A percentile compares a stretch with the other conserved stretches of the same genome.
phyloP scores from a whole-genome alignment of 2,888 invertebrate species.

The Microctonus aethiopoides region DNA sequence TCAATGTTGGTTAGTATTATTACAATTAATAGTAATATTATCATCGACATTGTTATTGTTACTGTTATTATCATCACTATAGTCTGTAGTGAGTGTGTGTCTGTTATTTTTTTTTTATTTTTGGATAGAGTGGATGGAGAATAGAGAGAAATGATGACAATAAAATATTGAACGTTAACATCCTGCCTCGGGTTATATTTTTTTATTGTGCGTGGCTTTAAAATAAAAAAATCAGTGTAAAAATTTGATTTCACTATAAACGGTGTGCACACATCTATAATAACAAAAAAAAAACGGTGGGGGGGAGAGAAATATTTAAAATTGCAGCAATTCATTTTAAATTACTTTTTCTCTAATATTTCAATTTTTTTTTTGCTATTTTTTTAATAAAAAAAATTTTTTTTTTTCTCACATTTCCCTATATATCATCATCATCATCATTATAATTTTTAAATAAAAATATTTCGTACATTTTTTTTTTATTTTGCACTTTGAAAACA shows the following conservation, averaged over 20 bases:
- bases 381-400: neutral
- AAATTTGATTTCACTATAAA: constrained; percentile 10
- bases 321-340: neutral
- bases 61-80: neutral
- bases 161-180: constrained; percentile 5
- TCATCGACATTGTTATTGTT: too few relatives aligned
- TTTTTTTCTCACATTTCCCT: too few relatives aligned
- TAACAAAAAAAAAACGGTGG: neutral
- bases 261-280: neutral
- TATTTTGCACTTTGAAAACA: neutral
- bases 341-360: neutral
- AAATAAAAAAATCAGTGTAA: neutral
- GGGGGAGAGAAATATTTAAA: neutral
- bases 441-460: too few relatives aligned
- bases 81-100: too few relatives aligned
- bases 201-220: neutral
- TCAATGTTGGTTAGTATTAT: too few relatives aligned
- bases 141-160: constrained; percentile 3
- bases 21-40: neutral
- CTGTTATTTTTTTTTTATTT: too few relatives aligned
- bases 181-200: neutral
- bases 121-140: neutral
- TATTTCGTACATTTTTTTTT: neutral
- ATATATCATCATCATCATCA: too few relatives aligned
- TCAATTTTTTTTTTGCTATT: neutral